A percentile compares a stretch with the other conserved stretches of the same genome.
Conservation (phyloP, 1,140 invertebrate species). For the Hormaphis cornu region DNA sequence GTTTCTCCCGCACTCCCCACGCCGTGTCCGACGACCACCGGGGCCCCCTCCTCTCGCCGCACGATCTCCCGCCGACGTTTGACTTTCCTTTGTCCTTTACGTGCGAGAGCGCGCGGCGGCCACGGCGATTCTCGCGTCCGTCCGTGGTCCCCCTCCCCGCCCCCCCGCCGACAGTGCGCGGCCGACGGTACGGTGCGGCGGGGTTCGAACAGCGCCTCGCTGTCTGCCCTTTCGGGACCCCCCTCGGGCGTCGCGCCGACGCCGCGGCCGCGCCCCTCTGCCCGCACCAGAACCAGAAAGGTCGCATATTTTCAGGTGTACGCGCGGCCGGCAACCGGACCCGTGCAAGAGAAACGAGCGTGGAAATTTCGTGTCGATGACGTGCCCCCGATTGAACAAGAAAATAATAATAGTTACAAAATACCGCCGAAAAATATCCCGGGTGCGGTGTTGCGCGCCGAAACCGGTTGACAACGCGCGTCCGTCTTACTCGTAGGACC, state of each 20-base stretch:
- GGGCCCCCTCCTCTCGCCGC: background rate
- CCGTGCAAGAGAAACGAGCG: background rate
- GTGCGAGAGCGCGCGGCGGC: background rate
- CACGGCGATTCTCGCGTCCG: background rate
- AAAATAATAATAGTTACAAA: constrained; percentile 2
- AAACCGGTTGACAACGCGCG: constrained; percentile 1
- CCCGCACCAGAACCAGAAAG: constrained; percentile 15
- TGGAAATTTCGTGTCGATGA: background rate
- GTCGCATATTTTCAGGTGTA: constrained; percentile 31
- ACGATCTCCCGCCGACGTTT: background rate
- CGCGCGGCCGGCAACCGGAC: background rate
- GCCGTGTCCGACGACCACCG: background rate
- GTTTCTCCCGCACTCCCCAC: background rate
- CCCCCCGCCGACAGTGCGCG: too few relatives aligned
- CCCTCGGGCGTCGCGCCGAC: constrained; percentile 13
- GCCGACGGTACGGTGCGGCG: background rate
- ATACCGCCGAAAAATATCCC: background rate
- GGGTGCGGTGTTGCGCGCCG: background rate
- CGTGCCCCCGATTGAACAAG: background rate
- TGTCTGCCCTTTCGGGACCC: constrained; percentile 34
- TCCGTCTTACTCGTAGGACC: background rate
- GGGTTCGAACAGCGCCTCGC: constrained; percentile 29
- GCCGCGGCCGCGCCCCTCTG: constrained; percentile 37
- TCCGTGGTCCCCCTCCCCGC: too few relatives aligned
- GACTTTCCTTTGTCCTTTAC: constrained; percentile 31